Evolutionary conservation across 2,888 invertebrate species (phyloP), one percentile per base, ranked within the genome.

Genomic region (Dendrolimus pini): DNA sequence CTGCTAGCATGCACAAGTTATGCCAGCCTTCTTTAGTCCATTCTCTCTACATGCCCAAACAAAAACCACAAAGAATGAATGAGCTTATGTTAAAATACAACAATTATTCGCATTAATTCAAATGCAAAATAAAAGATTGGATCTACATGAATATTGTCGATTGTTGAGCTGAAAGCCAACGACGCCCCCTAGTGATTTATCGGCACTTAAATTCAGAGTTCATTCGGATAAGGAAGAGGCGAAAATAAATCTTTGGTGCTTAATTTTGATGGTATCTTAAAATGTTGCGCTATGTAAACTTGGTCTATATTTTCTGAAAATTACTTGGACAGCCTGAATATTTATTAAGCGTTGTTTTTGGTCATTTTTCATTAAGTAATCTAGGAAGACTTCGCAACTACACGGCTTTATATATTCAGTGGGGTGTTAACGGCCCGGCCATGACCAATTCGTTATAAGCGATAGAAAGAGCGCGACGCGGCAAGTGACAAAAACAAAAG

Each of bases 171-270:
- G 57, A 60, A 61, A 65, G 58, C 60, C 61, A 60, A 55, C 61
- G 59, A 59, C 57, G 56, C 62, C 54, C 64, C 56, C 58, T 52
- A 54, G 61, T 72, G 75, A 80, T 78, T 80, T 76, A 80, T 78
- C 59, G 67, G 61, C 67, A 70, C 75, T 79, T 80, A 71, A 69
- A 67, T 73, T 70, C 70, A 74, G 70, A 68, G 63, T 67, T 64
- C 60, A 59, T 67, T 62, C 56, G 62, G 61, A 69, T 65, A 67
- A 69, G 67, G 70, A 62, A 69, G 65, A 67, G 62, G 66, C 62
- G 64, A 66, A 71, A 71, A 70, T 70, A 75, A 72, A 72, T 72
- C 65, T 65, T 63, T 10, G 58, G 56, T 62, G 62, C 69, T 73
- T 75, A 74, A 72, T 70, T 72, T 69, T 68, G 66, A 73, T 68